Percentiles rank a stretch among this genome's conserved stretches.
These are phyloP conservation scores for Spodoptera picta DNA, from an alignment of 2,888 invertebrate genomes.

Conservation along the genomic window DNA sequence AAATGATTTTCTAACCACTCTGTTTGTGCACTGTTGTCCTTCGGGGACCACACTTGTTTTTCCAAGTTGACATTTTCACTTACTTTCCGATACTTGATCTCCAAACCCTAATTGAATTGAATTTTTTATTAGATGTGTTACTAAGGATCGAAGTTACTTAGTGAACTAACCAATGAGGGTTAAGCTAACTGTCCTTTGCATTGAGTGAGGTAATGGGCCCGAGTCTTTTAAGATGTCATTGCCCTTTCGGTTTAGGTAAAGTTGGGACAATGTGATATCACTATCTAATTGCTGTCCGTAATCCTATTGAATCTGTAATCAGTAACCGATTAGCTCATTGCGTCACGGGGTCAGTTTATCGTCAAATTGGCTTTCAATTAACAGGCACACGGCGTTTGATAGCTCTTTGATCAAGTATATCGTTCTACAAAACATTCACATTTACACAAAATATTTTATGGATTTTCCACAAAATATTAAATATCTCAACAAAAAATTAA, in stretches of 20 bases:
- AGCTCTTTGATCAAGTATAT: too few species aligned
- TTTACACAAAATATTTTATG: too few species aligned
- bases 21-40: not conserved
- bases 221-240: not conserved
- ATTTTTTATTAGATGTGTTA: slow-evolving; percentile 31
- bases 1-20: not conserved
- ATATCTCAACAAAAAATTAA: slow-evolving; percentile 1
- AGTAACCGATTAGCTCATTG: too few species aligned
- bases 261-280: slow-evolving; percentile 1
- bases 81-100: slow-evolving; percentile 8
- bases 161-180: slow-evolving; percentile 3
- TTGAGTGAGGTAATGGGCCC: slow-evolving; percentile 2
- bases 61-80: slow-evolving; percentile 10
- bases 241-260: not conserved
- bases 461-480: too few species aligned
- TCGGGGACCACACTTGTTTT: slow-evolving; percentile 2
- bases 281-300: too few species aligned
- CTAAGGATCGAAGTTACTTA: slow-evolving; percentile 4
- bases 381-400: too few species aligned
- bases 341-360: too few species aligned
- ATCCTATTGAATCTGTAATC: not conserved
- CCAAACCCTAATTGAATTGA: slow-evolving; percentile 31
- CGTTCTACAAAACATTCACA: too few species aligned
- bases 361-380: not conserved
- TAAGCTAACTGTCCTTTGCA: slow-evolving; percentile 13